Conservation (phyloP, 2,113 vertebrate genomes). For the Neotoma lepida region DNA sequence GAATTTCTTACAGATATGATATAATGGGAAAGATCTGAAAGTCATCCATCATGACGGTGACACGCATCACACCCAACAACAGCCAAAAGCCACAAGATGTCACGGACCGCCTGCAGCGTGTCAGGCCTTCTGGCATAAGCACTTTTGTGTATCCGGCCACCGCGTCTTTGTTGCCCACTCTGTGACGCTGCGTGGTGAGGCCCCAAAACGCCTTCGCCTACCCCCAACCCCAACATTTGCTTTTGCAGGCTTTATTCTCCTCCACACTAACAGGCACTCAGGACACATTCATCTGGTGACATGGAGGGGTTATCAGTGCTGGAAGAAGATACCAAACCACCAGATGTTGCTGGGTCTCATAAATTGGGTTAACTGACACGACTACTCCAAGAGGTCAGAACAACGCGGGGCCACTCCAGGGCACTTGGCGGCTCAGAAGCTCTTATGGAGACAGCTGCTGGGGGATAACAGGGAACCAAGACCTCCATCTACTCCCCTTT, state of each 20-base stretch:
- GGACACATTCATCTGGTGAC: slow-evolving; percentile 86
- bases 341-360: slow-evolving; percentile 92
- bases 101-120: slow-evolving; percentile 85
- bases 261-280: slow-evolving; percentile 84
- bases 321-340: slow-evolving; percentile 81
- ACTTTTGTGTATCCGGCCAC: slow-evolving; percentile 89
- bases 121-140: slow-evolving; percentile 87
- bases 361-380: slow-evolving; percentile 85
- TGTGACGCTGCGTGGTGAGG: slow-evolving; percentile 77
- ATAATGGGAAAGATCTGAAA: slow-evolving; percentile 90
- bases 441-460: slow-evolving; percentile 72
- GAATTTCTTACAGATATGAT: slow-evolving; percentile 89
- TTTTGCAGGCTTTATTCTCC: slow-evolving; percentile 90
- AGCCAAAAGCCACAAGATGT: slow-evolving; percentile 88
- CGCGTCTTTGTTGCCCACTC: slow-evolving; percentile 79
- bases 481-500: slow-evolving; percentile 66
- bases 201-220: slow-evolving; percentile 81
- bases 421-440: slow-evolving; percentile 52
- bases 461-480: slow-evolving; percentile 62
- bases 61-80: slow-evolving; percentile 91
- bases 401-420: slow-evolving; percentile 81
- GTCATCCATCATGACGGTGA: slow-evolving; percentile 93
- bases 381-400: slow-evolving; percentile 84
- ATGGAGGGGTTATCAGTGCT: slow-evolving; percentile 79
- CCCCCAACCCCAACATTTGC: slow-evolving; percentile 57